Conservation (phyloP, 2,113 vertebrate species). For the Acanthochromis polyacanthus region DNA sequence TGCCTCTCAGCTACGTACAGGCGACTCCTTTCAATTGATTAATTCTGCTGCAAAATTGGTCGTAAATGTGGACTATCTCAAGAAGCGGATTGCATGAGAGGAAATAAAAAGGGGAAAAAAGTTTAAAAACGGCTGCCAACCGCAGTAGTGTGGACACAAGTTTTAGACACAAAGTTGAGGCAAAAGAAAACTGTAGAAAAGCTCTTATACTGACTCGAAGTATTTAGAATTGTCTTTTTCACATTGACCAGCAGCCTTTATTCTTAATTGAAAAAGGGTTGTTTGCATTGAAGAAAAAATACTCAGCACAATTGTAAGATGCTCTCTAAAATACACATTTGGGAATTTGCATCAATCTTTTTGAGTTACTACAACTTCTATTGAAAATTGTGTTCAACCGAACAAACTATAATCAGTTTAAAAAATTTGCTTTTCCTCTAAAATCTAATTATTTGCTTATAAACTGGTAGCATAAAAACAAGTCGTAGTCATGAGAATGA, state of each 20-base stretch:
- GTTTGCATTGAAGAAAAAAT: too few species aligned
- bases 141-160: constrained; percentile 24
- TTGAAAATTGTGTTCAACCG: too few species aligned
- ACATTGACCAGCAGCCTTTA: not conserved
- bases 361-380: too few species aligned
- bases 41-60: constrained; percentile 77
- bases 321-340: too few species aligned
- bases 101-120: not conserved
- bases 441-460: too few species aligned
- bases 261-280: not conserved
- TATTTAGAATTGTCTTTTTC: not conserved
- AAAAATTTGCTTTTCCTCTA: too few species aligned
- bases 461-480: too few species aligned
- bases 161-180: constrained; percentile 51
- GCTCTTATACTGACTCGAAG: not conserved
- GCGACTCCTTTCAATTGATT: constrained; percentile 71
- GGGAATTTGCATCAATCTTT: too few species aligned
- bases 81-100: constrained; percentile 31
- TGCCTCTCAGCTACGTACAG: constrained; percentile 65
- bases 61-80: constrained; percentile 78
- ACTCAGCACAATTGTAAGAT: too few species aligned
- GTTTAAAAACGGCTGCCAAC: not conserved
- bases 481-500: too few species aligned
- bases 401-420: too few species aligned
- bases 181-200: not conserved